These are phyloP conservation scores for Agapornis roseicollis DNA, from an alignment of 2,113 vertebrate genomes.

Conservation along the genomic window DNA sequence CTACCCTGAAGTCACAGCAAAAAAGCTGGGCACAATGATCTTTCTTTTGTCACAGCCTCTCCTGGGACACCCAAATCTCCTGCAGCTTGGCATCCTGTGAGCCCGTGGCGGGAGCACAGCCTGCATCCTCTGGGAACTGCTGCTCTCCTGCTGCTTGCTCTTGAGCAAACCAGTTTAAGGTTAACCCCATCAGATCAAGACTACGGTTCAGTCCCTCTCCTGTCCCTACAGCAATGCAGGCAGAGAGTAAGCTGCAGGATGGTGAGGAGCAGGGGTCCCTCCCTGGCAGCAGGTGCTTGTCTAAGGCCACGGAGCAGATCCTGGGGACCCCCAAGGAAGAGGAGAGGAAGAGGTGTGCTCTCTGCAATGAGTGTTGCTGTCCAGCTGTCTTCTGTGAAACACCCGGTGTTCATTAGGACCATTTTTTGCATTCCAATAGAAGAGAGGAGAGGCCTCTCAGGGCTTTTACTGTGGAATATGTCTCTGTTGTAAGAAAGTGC, in stretches of 20 bases:
- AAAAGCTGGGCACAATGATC: neutral
- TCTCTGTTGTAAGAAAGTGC: neutral
- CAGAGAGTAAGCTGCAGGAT: accelerated
- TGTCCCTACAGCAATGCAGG: neutral
- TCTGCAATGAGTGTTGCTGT: neutral
- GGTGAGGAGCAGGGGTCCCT: neutral
- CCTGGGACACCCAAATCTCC: neutral
- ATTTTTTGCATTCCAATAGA: neutral
- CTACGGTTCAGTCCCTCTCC: neutral
- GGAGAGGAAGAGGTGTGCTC: neutral
- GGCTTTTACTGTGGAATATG: neutral
- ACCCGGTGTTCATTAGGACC: neutral
- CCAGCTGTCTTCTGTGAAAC: neutral
- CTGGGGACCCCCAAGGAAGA: neutral
- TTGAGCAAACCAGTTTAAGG: neutral
- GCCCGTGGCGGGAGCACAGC: neutral
- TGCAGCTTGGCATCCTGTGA: neutral
- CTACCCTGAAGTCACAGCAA: neutral
- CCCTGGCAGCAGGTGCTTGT: accelerated
- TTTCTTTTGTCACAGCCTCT: neutral
- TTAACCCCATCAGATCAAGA: neutral
- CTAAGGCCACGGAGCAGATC: neutral
- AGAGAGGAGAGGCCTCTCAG: neutral
- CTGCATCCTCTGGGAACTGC: neutral
- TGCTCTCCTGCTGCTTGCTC: neutral